These are phyloP conservation scores for Limonius californicus DNA, from an alignment of 1,140 invertebrate species.

Conservation along the genomic window DNA sequence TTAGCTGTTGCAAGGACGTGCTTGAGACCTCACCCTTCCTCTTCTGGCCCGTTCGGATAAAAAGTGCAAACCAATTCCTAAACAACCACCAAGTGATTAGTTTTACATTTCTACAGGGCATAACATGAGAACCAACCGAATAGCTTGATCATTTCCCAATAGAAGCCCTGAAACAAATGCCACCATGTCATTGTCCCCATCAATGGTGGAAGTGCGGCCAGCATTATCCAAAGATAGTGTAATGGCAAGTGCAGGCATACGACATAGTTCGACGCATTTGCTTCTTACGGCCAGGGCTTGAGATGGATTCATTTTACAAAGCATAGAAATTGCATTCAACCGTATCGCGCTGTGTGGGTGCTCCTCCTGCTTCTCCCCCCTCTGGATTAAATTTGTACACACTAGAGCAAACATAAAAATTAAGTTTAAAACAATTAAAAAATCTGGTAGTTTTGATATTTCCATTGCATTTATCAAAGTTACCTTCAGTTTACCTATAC, in stretches of 20 bases:
- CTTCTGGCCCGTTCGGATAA: conserved; percentile 88
- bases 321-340: conserved; percentile 66
- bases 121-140: conserved; percentile 58
- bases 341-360: conserved; percentile 66
- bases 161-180: conserved; percentile 89
- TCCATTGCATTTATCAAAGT: too few species aligned
- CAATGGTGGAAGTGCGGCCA: conserved; percentile 12
- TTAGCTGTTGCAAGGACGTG: conserved; percentile 67
- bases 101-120: too few species aligned
- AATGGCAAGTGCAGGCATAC: conserved; percentile 84
- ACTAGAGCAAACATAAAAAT: too few species aligned
- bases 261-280: conserved; percentile 81
- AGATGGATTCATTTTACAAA: conserved; percentile 88
- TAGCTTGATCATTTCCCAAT: conserved; percentile 84
- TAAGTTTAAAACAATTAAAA: too few species aligned
- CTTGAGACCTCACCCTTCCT: conserved; percentile 70
- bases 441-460: too few species aligned
- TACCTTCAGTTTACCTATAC: too few species aligned
- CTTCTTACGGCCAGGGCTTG: conserved; percentile 78
- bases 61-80: conserved; percentile 85
- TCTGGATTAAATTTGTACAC: conserved; percentile 76
- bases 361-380: conserved; percentile 87
- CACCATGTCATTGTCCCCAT: conserved; percentile 55
- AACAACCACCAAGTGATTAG: too few species aligned
- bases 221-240: conserved; percentile 65